Evolutionary conservation across 2,888 invertebrate genomes (phyloP).

Genomic region (Eustalomyia histrio): DNA sequence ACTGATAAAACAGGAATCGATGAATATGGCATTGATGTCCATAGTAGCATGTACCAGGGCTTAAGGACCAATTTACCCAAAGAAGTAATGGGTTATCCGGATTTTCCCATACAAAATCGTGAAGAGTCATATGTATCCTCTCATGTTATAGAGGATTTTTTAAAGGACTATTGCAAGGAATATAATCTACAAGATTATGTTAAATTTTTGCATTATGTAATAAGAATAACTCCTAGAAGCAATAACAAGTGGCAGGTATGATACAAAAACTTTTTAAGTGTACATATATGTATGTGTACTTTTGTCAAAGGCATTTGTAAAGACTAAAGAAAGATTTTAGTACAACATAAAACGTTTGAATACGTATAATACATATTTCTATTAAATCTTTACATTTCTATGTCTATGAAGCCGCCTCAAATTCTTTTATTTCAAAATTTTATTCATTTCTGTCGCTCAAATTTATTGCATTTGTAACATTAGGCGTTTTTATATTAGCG

Average conservation of each 20-base stretch:
- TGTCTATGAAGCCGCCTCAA: no score
- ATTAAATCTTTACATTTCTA: no score
- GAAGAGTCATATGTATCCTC: constrained; percentile 88
- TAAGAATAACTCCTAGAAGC: constrained; percentile 81
- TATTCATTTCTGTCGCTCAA: no score
- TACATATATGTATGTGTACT: no score
- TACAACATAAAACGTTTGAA: no score
- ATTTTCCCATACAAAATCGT: constrained; percentile 80
- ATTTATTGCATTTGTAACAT: no score
- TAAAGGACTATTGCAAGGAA: constrained; percentile 86
- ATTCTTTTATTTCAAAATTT: no score
- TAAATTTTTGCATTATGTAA: constrained; percentile 83
- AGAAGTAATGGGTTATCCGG: constrained; percentile 95
- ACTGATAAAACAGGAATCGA: constrained; percentile 87
- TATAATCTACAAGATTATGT: constrained; percentile 85
- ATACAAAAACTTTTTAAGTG: neutral
- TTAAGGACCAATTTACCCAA: constrained; percentile 96
- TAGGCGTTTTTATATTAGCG: no score
- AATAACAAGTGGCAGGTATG: constrained; percentile 84
- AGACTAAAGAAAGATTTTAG: no score
- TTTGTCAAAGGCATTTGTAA: no score
- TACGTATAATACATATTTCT: no score
- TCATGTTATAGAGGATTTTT: constrained; percentile 86
- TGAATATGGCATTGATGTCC: constrained; percentile 88
- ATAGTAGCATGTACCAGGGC: constrained; percentile 95